Base-by-base conservation (phyloP, 1,140 invertebrate genomes). In the Zaprionus gabonicus region DNA sequence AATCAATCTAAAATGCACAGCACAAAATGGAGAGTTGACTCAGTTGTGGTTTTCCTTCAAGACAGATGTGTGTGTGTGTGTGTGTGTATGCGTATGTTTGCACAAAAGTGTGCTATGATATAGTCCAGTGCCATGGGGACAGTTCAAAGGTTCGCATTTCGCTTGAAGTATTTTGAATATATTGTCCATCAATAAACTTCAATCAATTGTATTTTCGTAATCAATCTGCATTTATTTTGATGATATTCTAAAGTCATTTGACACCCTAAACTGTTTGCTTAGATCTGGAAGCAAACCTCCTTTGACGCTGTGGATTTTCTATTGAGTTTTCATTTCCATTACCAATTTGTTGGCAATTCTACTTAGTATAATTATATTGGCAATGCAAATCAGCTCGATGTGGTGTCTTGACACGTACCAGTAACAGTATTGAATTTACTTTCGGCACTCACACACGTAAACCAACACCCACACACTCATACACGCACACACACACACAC, bases 331-430 rank as follows among this genome's bases (percentile, higher is more conserved):
- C 31, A 63, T 23, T 73, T 73, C 34, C 71, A 67, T 59, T 67
- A 55, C 44, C 9, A 46, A 65, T 71, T 60, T 68, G 56, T 51
- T 38, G 51, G 27, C 53, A 49, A 28, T 65, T 69, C 15, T 74
- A 55, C 51, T 72, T 79, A 77, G 72, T 78, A 76, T 80, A 86
- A 86, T 87, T 86, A 87, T 86, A 87, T 87, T 86, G 78, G 46
- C 65, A 71, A 82, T 80, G 83, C 73, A 86, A 86, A 87, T 79
- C 69, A 65, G 62, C 38, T 70, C 31, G 17, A 28, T 74, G 56
- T 66, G 68, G 41, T 65, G 59, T 55, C 58, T 59, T 75, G 72
- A 59, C 68, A 65, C 68, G 72, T 70, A 58, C 63, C 31, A 68
- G 36, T 38, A 36, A 58, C 28, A 28, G 20, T 49, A 13, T 49